These are phyloP conservation scores for Phoxinus dragarum DNA, from an alignment of 2,797 vertebrate species.

Conservation along the genomic window DNA sequence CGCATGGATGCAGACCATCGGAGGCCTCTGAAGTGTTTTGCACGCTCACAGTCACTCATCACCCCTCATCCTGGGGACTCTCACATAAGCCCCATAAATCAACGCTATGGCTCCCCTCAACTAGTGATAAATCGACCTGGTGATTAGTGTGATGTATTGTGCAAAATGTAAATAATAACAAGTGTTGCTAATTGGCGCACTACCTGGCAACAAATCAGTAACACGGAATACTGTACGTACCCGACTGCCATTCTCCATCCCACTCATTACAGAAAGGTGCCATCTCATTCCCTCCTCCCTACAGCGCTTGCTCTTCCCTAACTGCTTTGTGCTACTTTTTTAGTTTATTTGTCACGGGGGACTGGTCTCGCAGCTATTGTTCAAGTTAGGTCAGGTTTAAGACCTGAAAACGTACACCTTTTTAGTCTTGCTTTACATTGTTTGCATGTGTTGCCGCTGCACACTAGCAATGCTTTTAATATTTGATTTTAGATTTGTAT, in stretches of 20 bases:
- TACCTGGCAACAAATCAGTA: constrained; percentile 86
- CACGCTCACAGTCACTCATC: constrained; percentile 77
- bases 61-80: constrained; percentile 85
- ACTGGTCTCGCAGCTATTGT: constrained; percentile 48
- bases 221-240: constrained; percentile 64
- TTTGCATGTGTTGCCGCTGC: constrained; percentile 38
- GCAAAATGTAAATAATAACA: constrained; percentile 93
- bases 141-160: constrained; percentile 91
- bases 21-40: constrained; percentile 58
- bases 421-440: constrained; percentile 45
- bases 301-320: constrained; percentile 34
- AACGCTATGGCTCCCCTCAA: constrained; percentile 83
- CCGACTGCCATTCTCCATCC: constrained; percentile 57
- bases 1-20: constrained; percentile 42
- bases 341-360: constrained; percentile 50
- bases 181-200: constrained; percentile 88
- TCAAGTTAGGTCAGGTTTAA: constrained; percentile 56
- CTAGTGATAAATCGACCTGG: constrained; percentile 88
- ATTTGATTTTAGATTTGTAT: constrained; percentile 34
- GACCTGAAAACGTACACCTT: constrained; percentile 49
- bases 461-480: constrained; percentile 35
- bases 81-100: constrained; percentile 87
- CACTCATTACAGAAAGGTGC: constrained; percentile 77
- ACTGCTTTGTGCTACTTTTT: constrained; percentile 52
- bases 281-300: constrained; percentile 28